Evolutionary conservation across 2,797 vertebrate genomes (phyloP).

Genomic region (Ceyx erithaca): DNA sequence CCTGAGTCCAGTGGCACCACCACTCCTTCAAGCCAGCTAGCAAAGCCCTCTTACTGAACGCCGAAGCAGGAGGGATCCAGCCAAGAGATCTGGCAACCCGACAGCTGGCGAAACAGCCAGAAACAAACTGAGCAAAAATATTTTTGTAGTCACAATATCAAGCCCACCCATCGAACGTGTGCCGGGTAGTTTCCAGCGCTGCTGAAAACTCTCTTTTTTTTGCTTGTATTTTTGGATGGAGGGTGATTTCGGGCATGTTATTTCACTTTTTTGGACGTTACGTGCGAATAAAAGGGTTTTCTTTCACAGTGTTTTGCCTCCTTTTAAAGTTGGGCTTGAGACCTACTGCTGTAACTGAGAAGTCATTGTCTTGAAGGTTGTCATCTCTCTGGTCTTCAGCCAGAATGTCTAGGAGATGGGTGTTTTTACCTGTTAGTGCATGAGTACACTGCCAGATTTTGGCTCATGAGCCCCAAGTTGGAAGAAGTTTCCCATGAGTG

Average conservation of each 20-base stretch:
- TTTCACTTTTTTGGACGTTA: not conserved
- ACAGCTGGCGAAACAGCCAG: conserved; percentile 44
- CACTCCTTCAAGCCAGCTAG: rapidly evolving
- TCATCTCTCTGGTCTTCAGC: not conserved
- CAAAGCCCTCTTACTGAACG: not conserved
- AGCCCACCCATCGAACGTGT: conserved; percentile 18
- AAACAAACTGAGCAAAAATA: conserved; percentile 34
- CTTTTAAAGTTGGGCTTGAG: not conserved
- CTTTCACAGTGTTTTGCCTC: not conserved
- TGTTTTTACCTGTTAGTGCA: not conserved
- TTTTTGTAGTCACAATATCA: conserved; percentile 29
- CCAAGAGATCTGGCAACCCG: not conserved
- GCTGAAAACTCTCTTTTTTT: not conserved
- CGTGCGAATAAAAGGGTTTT: not conserved
- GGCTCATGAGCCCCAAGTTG: rapidly evolving
- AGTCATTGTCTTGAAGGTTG: not conserved
- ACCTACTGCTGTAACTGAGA: not conserved
- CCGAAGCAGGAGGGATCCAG: not conserved
- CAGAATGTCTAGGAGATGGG: not conserved
- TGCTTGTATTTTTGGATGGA: conserved; percentile 34
- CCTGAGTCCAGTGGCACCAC: rapidly evolving
- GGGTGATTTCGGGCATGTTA: not conserved
- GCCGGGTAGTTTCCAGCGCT: conserved; percentile 38
- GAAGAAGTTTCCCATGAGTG: not conserved
- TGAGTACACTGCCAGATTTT: not conserved